Evolutionary conservation across 2,888 invertebrate genomes (phyloP).

Genomic region (Calliscelio sp.): DNA sequence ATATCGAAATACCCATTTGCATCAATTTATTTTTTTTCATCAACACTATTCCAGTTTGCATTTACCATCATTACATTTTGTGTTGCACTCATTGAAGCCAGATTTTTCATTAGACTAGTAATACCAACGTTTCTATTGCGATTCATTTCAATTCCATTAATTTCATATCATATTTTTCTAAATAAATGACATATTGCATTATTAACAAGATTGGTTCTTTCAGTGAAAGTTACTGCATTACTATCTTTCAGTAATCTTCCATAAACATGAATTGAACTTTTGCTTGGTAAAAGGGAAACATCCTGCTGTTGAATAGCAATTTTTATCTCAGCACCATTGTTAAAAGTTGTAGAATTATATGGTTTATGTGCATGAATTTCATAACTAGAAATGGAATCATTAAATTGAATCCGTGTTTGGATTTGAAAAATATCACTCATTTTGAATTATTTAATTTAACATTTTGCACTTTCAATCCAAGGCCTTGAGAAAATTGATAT

Average conservation of each 20-base stretch:
- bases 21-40: background rate
- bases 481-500: background rate
- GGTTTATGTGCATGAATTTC: conserved; percentile 42
- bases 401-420: background rate
- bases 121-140: background rate
- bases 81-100: too few species aligned
- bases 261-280: background rate
- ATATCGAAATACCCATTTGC: too few species aligned
- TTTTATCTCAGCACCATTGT: conserved; percentile 52
- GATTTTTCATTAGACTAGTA: background rate
- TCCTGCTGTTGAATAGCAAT: conserved; percentile 7
- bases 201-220: background rate
- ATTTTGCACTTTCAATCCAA: background rate
- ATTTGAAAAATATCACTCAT: background rate
- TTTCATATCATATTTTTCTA: background rate
- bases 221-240: background rate
- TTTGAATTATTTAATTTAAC: too few species aligned
- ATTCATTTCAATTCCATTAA: background rate
- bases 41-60: conserved; percentile 9
- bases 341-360: conserved; percentile 30
- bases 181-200: background rate
- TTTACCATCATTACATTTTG: too few species aligned
- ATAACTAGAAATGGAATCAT: background rate
- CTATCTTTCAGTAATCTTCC: background rate
- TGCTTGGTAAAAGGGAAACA: background rate